Evolutionary conservation across 2,113 vertebrate species (phyloP), one percentile per base, ranked within the genome.

Genomic region (Mobula hypostoma): DNA sequence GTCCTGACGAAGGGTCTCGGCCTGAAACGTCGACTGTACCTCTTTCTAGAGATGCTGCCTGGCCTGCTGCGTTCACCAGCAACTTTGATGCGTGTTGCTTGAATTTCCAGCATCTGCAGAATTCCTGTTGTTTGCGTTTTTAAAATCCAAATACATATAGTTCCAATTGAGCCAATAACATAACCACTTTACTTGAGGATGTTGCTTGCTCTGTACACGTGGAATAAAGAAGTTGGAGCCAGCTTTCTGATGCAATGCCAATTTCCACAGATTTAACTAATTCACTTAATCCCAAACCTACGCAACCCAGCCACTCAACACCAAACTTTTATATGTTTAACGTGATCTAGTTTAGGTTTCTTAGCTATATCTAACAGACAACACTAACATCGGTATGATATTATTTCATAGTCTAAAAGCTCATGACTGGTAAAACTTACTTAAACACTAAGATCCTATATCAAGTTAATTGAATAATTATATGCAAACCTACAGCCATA

Each of bases 381-480:
- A 32, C 63, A 14, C 4, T 66, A 68, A 90, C 15, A 70, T 48
- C 32, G 70, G 21, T 36, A 15, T 29, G 32, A 32, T 61, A 90
- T 19, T n/a, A 70, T 7, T 36, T 63, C 66, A 70, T 91, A 7
- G 32, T 24, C 32, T 91, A 21, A 58, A 61, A 11, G 48, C 83
- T 61, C 83, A 61, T 58, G 40, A 24, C 7, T 66, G 63, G 63
- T 8, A n/a, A 29, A 83, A 27, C 21, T 24, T 48, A 83, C 7
- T 56, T 58, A 5, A 83, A 24, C 29, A 27, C 21, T 83, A 83
- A 27, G 82, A 27, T 58, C 21, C 82, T 85, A 27, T 27, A 48
- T 85, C 77, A 79, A 79, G 32, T 79, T 79, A 79, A 36, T 79
- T 79, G 77, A n/a, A 79, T 79, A 79, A 79, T 79, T 79, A 79